Conservation (phyloP, 2,797 vertebrate genomes). For the Chaunax sp. region DNA sequence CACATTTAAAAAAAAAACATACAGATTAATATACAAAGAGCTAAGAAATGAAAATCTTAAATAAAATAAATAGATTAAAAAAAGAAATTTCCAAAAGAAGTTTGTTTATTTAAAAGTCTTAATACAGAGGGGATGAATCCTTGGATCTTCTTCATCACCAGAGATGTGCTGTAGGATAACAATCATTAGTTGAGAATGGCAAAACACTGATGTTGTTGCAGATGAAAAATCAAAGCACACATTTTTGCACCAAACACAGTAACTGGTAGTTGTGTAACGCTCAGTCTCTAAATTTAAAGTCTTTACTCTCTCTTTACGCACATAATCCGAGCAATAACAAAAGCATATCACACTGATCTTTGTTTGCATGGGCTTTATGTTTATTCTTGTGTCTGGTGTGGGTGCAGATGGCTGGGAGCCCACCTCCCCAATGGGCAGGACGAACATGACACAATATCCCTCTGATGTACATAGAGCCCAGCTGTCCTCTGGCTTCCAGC, state of each 20-base stretch:
- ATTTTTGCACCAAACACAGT: not conserved
- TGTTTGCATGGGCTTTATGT: constrained; percentile 35
- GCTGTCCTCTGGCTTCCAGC: constrained; percentile 70
- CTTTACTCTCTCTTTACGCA: not conserved
- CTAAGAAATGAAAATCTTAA: no score
- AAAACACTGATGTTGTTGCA: not conserved
- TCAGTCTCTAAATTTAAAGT: constrained; percentile 21
- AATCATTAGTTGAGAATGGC: not conserved
- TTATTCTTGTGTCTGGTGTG: constrained; percentile 48
- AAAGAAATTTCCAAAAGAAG: no score
- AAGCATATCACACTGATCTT: not conserved
- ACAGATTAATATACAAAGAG: no score
- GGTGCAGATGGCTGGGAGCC: constrained; percentile 79
- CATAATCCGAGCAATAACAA: constrained; percentile 9
- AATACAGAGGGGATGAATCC: no score
- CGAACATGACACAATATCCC: constrained; percentile 51
- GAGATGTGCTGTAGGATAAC: constrained; percentile 3
- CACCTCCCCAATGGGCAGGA: constrained; percentile 52
- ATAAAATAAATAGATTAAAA: no score
- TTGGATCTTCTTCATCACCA: no score
- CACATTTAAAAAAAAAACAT: no score
- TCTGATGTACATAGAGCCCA: constrained; percentile 59
- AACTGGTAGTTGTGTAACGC: not conserved
- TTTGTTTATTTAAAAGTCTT: no score
- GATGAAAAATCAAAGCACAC: constrained; percentile 2